Base-by-base conservation (phyloP, 2,113 vertebrate species). In the Melanostigma gelatinosum region DNA sequence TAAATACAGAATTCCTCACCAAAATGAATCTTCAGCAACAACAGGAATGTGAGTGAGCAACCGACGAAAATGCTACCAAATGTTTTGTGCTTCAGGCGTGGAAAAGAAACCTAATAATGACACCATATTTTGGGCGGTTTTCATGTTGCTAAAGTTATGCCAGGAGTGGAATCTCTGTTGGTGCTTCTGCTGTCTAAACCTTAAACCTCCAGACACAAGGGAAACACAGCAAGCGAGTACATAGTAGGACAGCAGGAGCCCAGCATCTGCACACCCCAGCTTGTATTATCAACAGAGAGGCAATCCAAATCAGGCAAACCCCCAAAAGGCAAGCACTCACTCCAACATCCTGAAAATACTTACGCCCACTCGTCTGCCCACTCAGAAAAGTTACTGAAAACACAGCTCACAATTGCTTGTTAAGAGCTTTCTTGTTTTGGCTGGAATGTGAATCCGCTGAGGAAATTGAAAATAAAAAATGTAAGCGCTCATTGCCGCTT, bases 381-480 rank as follows among this genome's bases (percentile, higher is more conserved):
- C 91, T 82, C 74, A 42, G 44, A 48, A 72, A 88, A 88, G 72
- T 75, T 83, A 80, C 71, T 75, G 57, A 92, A 92, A 92, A 85
- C 78, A 87, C 83, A 85, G 72, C 87, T 88, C 87, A 64, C 81
- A 84, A 90, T 85, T 87, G 79, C 91, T 75, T 82, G 75, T 89
- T 86, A 88, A 87, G 80, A 89, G 88, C 87, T 75, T 75, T 84
- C 55, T 86, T 92, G 80, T 87, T 84, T 85, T 89, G 83, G 85
- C 80, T 75, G 73, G 24, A 60, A 91, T 16, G 84, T 63, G 20
- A 85, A 85, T 87, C 74, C 48, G 8, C 75, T 80, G 77, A 82
- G 85, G 75, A 91, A 91, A 89, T 66, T 82, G 84, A 71, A 91
- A 92, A 89, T 90, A 79, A 77, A 89, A 93, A 87, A 89, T 88